A percentile compares a stretch with the other conserved stretches of the same genome.
Conservation (phyloP, 2,888 invertebrate genomes). For the Poecilus cupreus region DNA sequence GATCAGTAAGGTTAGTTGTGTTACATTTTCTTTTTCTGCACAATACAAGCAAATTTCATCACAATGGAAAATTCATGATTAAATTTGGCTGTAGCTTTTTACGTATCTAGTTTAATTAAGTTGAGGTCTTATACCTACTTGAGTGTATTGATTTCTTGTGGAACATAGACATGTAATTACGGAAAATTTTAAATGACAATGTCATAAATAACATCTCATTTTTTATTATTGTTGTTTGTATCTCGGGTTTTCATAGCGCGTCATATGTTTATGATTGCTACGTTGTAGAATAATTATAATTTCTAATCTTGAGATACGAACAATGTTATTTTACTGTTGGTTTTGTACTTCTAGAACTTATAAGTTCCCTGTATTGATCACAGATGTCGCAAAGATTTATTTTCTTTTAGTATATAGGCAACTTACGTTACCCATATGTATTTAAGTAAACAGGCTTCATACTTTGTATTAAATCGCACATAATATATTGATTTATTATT, state of each 20-base stretch:
- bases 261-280: neutral
- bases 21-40: constrained; percentile 6
- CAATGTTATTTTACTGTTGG: neutral
- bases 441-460: neutral
- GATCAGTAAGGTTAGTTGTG: constrained; percentile 79
- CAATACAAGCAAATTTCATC: neutral
- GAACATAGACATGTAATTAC: too few species aligned
- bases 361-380: neutral
- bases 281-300: neutral
- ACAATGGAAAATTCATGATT: neutral
- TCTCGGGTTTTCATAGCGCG: neutral
- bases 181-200: too few species aligned
- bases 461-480: neutral
- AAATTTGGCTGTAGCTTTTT: neutral
- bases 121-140: neutral
- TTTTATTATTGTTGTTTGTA: too few species aligned
- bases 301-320: neutral
- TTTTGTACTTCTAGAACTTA: neutral
- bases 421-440: neutral
- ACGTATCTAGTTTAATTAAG: constrained; percentile 5
- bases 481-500: too few species aligned
- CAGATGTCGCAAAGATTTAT: neutral
- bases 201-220: too few species aligned
- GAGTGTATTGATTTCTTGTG: constrained; percentile 5
- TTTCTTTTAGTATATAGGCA: neutral